phyloP scores from a whole-genome alignment of 2,888 invertebrate species.

The Coenonympha glycerion region DNA sequence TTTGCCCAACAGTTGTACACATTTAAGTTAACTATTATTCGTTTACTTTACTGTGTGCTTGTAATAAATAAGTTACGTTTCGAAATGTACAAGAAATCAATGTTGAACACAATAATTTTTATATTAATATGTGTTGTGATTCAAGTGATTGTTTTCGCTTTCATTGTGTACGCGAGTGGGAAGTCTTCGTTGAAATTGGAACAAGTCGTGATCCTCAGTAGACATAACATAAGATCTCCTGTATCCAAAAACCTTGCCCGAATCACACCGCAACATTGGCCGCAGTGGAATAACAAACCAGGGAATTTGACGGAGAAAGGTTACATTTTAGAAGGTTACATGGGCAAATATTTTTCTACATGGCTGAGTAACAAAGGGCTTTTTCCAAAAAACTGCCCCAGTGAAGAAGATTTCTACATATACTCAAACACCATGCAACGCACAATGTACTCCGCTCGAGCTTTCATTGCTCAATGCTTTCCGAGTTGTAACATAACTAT shows the following conservation, averaged over 20 bases:
- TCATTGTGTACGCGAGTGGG: slow-evolving; percentile 16
- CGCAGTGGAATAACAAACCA: slow-evolving; percentile 46
- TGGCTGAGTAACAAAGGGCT: slow-evolving; percentile 44
- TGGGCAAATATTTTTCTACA: slow-evolving; percentile 38
- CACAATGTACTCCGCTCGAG: slow-evolving; percentile 51
- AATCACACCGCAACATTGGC: slow-evolving; percentile 51
- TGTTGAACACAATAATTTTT: slow-evolving; percentile 14
- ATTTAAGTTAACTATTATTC: no score
- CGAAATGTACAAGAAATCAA: slow-evolving; percentile 15
- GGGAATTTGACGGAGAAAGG: slow-evolving; percentile 57
- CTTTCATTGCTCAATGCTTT: slow-evolving; percentile 52
- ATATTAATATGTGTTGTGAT: slow-evolving; percentile 16
- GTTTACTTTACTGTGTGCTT: not conserved
- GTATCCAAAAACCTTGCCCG: slow-evolving; percentile 44
- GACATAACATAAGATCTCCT: slow-evolving; percentile 58
- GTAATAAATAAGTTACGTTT: not conserved
- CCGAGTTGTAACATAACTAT: slow-evolving; percentile 52
- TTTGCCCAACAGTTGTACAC: not conserved
- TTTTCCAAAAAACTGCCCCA: slow-evolving; percentile 42
- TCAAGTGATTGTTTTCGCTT: slow-evolving; percentile 15
- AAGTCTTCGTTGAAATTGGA: slow-evolving; percentile 30
- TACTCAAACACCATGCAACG: slow-evolving; percentile 58
- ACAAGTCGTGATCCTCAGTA: slow-evolving; percentile 52
- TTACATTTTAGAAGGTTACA: slow-evolving; percentile 48
- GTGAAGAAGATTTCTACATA: slow-evolving; percentile 46